phyloP scores from a whole-genome alignment of 2,888 invertebrate genomes.

The Tubulanus polymorphus region DNA sequence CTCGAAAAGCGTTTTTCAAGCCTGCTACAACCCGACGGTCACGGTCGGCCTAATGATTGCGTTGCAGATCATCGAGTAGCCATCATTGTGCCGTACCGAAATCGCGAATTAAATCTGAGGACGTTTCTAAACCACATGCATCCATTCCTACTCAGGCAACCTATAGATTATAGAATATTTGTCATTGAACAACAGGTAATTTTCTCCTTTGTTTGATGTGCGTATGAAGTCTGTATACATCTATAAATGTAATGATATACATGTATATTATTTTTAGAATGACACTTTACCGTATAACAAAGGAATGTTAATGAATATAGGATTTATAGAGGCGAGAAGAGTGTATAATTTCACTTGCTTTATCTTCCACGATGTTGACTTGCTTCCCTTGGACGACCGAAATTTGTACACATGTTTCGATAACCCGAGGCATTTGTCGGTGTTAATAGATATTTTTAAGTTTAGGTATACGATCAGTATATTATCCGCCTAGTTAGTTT shows the following conservation, averaged over 20 bases:
- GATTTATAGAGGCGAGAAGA: constrained; percentile 83
- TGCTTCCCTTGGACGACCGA: constrained; percentile 85
- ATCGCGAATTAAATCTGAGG: constrained; percentile 78
- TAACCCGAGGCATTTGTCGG: constrained; percentile 89
- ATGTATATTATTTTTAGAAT: constrained; percentile 27
- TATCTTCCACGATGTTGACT: constrained; percentile 93
- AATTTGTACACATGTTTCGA: constrained; percentile 88
- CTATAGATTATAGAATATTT: constrained; percentile 90
- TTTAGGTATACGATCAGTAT: too few relatives aligned
- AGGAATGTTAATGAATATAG: constrained; percentile 95
- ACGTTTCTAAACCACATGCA: constrained; percentile 89
- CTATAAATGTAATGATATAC: too few relatives aligned
- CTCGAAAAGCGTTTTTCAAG: too few relatives aligned
- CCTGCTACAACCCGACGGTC: constrained; percentile 68
- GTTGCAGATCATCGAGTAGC: constrained; percentile 75
- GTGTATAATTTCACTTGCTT: constrained; percentile 74
- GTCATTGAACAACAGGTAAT: constrained; percentile 87
- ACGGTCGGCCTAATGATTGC: constrained; percentile 70
- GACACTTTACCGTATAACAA: constrained; percentile 69
- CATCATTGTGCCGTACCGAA: constrained; percentile 87
- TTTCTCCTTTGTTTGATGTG: too few relatives aligned
- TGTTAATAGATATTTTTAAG: constrained; percentile 76
- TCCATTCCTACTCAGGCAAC: constrained; percentile 84
- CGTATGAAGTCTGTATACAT: too few relatives aligned
- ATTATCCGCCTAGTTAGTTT: too few relatives aligned